Evolutionary conservation across 2,888 invertebrate species (phyloP), one percentile per base, ranked within the genome.

Genomic region (Cyaniris semiargus): DNA sequence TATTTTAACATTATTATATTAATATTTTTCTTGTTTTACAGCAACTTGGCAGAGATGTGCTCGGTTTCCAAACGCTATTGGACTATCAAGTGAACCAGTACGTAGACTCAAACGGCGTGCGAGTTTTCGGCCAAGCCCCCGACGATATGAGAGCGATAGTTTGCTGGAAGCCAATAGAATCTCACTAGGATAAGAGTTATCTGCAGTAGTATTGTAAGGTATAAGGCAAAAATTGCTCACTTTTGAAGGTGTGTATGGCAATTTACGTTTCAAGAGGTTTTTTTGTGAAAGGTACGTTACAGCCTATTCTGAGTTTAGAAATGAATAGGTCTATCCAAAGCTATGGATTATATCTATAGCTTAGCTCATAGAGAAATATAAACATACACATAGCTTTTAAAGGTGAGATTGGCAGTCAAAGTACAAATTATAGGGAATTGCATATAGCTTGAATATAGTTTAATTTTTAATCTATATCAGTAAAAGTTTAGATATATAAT

Each of bases 41-140:
- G 96, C 98, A 98, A 96, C 95, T 98, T 48, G 97, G 97, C 21
- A 95, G 94, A 0, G 96, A 97, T 82, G 95, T 98, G 23, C 96
- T 97, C 79, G 96, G 96, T 38, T 98, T 97, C 88, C 95, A 96
- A 88, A 96, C 96, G 0, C 92, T 98, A 81, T 88, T 96, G 78
- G 96, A 97, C 86, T 97, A 96, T 86, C 97, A 97, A 93, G 96
- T 98, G 15, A 98, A 98, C 87, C 94, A 96, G 82, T 98, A 96
- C 86, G 91, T 96, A 1, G 96, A 96, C 78, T 86, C 94, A 4
- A 96, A 97, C 85, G 97, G 96, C 7, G 95, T 95, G 0, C 95
- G 95, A 84, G 96, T 97, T 31, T 98, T 98, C 86, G 95, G 94
- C 0, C 87, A 95, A 76, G 98, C 98, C 0, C 96, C 97, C 0